Percentiles rank a stretch among this genome's conserved stretches.
Evolutionary conservation across 2,113 vertebrate genomes (phyloP).

Genomic region (Isichthys henryi): DNA sequence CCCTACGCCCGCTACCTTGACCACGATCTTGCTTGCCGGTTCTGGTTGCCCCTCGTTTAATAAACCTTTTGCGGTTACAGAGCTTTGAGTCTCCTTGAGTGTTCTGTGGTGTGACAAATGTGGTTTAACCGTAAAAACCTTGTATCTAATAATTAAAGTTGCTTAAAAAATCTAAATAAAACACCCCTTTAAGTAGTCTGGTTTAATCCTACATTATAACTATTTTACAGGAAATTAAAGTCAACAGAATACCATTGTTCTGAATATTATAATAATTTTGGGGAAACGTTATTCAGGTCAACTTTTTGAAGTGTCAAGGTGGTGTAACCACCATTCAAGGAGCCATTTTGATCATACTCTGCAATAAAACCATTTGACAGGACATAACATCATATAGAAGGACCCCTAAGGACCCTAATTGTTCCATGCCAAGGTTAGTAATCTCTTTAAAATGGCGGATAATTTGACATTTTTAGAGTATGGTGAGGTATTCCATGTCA

Average conservation of each 20-base stretch:
- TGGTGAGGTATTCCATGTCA: neutral
- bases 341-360: neutral
- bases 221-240: neutral
- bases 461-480: neutral
- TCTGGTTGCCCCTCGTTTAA: too few species aligned
- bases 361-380: neutral
- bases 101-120: too few species aligned
- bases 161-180: too few species aligned
- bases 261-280: neutral
- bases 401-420: neutral
- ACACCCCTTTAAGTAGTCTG: neutral
- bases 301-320: neutral
- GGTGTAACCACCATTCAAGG: neutral
- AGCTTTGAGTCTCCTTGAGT: too few species aligned
- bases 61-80: too few species aligned
- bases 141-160: too few species aligned
- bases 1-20: too few species aligned
- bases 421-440: neutral
- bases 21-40: too few species aligned
- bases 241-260: too few species aligned
- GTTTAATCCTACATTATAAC: neutral
- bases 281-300: neutral
- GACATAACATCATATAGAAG: neutral
- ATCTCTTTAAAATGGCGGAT: neutral
- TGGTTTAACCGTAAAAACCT: too few species aligned